phyloP scores from a whole-genome alignment of 2,888 invertebrate species.

The Agonopterix subpropinquella region DNA sequence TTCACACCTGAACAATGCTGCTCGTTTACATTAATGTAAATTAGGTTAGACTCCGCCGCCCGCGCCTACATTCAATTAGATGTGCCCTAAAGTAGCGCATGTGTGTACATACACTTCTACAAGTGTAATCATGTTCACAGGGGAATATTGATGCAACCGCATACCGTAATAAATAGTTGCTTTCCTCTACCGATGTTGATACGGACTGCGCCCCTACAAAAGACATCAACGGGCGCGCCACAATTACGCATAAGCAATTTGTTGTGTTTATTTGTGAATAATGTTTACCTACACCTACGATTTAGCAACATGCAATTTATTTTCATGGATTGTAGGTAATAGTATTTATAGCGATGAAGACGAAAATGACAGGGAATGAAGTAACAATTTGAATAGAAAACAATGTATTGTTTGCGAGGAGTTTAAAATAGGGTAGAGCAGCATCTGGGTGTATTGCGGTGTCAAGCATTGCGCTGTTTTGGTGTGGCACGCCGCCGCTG shows the following conservation, averaged over 20 bases:
- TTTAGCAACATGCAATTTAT: no score
- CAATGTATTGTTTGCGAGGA: constrained; percentile 22
- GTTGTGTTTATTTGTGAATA: no score
- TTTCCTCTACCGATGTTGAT: background rate
- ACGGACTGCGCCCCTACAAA: constrained; percentile 2
- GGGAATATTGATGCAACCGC: constrained; percentile 33
- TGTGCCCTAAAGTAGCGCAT: constrained; percentile 63
- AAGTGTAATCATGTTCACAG: constrained; percentile 37
- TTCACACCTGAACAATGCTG: constrained; percentile 75
- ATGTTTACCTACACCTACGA: no score
- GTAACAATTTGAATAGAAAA: constrained; percentile 16
- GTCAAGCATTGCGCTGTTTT: constrained; percentile 50
- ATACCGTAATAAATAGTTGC: constrained; percentile 22
- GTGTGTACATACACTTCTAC: constrained; percentile 54
- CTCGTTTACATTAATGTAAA: constrained; percentile 76
- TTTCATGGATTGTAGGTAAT: background rate
- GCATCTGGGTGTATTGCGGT: constrained; percentile 26
- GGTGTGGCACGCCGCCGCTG: constrained; percentile 11
- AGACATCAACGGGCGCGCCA: constrained; percentile 9
- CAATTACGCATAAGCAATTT: no score
- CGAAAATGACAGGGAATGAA: no score
- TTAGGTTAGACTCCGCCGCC: constrained; percentile 64
- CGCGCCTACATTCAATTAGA: constrained; percentile 73
- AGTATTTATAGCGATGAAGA: background rate
- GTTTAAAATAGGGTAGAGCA: constrained; percentile 45